phyloP scores from a whole-genome alignment of 2,797 vertebrate species.

The Sarcophilus harrisii region DNA sequence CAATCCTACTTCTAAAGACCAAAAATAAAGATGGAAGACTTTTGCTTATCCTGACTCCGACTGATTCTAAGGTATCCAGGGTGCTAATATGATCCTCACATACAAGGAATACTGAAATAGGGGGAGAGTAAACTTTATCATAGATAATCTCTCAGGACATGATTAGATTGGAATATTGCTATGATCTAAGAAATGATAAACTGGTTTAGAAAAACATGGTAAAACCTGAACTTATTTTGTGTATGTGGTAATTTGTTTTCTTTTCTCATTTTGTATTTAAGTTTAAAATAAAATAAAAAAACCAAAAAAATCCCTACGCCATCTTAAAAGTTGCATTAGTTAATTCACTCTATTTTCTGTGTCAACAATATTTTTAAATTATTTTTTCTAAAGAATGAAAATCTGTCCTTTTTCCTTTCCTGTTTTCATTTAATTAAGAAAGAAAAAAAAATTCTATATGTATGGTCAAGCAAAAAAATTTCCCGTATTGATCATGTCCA shows the following conservation, averaged over 20 bases:
- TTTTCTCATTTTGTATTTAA: no score
- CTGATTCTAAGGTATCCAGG: no score
- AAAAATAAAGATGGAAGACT: no score
- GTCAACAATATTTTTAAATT: neutral
- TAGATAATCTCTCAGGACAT: neutral
- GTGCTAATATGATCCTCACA: no score
- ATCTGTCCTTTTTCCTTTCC: neutral
- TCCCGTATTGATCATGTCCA: neutral
- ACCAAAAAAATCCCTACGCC: no score
- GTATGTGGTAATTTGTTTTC: no score
- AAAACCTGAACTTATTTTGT: no score
- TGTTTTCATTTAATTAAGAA: neutral
- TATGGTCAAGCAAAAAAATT: neutral
- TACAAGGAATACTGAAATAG: no score
- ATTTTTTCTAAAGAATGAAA: neutral
- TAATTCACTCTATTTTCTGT: neutral
- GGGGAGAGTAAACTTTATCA: neutral
- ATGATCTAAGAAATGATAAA: neutral
- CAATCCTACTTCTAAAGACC: no score
- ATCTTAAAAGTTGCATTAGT: neutral
- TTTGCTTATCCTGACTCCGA: no score
- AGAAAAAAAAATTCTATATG: neutral
- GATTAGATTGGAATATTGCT: neutral
- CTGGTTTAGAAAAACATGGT: no score
- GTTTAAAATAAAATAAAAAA: no score